phyloP scores from a whole-genome alignment of 2,113 vertebrate genomes.

The Raphicerus campestris region DNA sequence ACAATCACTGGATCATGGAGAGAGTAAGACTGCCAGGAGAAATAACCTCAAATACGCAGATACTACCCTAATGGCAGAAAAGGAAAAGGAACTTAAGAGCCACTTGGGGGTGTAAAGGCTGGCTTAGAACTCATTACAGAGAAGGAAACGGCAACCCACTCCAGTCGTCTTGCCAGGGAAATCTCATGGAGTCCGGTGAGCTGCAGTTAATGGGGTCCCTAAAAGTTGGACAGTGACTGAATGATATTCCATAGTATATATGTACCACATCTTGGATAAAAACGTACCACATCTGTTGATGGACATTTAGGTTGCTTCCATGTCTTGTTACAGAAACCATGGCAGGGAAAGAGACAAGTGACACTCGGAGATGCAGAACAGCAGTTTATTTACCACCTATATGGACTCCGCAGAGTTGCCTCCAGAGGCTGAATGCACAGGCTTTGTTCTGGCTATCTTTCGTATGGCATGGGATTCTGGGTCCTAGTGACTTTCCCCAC shows the following conservation, averaged over 20 bases:
- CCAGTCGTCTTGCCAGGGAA: not conserved
- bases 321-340: not conserved
- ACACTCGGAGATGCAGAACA: not conserved
- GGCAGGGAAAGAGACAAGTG: not conserved
- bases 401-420: not conserved
- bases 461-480: not conserved
- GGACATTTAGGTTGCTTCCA: not conserved
- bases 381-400: not conserved
- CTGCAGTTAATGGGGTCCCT: not conserved
- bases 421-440: not conserved
- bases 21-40: not conserved
- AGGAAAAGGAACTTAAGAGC: not conserved
- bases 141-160: not conserved
- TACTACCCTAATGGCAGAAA: not conserved
- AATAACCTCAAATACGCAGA: not conserved
- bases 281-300: not conserved
- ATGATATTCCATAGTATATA: not conserved
- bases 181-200: not conserved
- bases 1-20: not conserved
- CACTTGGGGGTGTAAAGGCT: not conserved
- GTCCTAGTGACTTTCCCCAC: not conserved
- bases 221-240: not conserved
- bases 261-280: not conserved
- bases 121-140: not conserved
- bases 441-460: not conserved